Base-by-base conservation (phyloP, 1,140 invertebrate species). In the Magallana angulata region DNA sequence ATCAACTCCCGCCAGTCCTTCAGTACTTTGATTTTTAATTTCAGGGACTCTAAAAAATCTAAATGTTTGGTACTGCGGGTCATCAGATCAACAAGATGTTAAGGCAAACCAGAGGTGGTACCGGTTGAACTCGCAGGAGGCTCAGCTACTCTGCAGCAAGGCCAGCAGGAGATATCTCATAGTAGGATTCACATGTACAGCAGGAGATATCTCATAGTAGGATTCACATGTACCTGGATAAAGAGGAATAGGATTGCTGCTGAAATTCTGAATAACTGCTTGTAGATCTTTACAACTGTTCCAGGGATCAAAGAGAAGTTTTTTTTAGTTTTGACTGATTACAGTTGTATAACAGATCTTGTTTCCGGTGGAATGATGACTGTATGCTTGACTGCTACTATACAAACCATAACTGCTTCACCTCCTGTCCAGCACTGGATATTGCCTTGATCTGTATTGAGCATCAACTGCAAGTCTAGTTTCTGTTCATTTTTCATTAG, bases 191-290 rank as follows among this genome's bases (percentile, higher is more conserved):
- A 82, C 86, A 87, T 7, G 56, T 57, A 11, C 36, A 48, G 12
- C 14, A 48, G 36, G 5, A 58, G 60, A 3, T 14, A n/a, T 7
- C 36, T 59, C 62, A 57, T 76, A 87, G 58, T 57, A 82, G 1
- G 86, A 87, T 30, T 87, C 86, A 82, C 86, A 87, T 7, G 56
- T 57, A 11, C 36, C 86, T 57, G 64, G 81, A 24, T 84, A 71
- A 1, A 84, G 30, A 8, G 16, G n/a, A 24, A 84, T 18, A 64
- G 48, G n/a, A 48, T 30, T 24, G 8, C 57, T 14, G 48, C 48
- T 36, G n/a, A 81, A 48, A 30, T 86, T 86, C 1, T 57, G n/a
- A 14, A 86, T 9, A n/a, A 80, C 68, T 24, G 58, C 36, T 7
- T 8, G 8, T 14, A n/a, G 36, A 4, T 84, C 58, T 12, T 57